A percentile compares a stretch with the other conserved stretches of the same genome.
Evolutionary conservation across 1,140 invertebrate genomes (phyloP).

Genomic region (Ladona fulva): DNA sequence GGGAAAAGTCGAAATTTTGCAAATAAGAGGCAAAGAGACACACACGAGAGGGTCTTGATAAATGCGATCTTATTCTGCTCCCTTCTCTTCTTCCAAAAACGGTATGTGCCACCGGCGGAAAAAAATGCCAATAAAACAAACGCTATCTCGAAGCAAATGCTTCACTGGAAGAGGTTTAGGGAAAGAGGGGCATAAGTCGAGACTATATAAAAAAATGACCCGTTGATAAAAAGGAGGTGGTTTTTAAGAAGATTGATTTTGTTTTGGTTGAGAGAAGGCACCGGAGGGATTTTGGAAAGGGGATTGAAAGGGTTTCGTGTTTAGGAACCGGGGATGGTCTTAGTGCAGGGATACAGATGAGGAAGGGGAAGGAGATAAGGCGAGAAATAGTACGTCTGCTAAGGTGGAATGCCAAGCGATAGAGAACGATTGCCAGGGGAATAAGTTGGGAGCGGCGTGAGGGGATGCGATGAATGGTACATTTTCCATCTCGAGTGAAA

Average conservation of each 20-base stretch:
- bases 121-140: constrained; percentile 3
- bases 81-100: not conserved
- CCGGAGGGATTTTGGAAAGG: not conserved
- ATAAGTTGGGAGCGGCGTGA: not conserved
- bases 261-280: not conserved
- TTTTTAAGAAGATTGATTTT: constrained; percentile 5
- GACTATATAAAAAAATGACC: not conserved
- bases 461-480: not conserved
- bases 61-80: not conserved
- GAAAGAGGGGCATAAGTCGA: not conserved
- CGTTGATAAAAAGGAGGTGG: not conserved
- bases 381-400: not conserved
- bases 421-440: not conserved
- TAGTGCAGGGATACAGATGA: not conserved
- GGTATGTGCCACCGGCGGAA: not conserved
- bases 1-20: no score
- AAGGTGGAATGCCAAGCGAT: not conserved
- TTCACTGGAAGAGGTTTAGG: not conserved
- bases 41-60: not conserved
- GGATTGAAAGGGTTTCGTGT: not conserved
- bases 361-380: not conserved
- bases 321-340: not conserved
- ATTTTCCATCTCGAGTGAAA: no score
- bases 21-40: not conserved
- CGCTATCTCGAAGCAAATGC: not conserved